Percentiles rank a stretch among this genome's conserved stretches.
phyloP scores from a whole-genome alignment of 2,888 invertebrate genomes.

The Lamellibrachia satsuma region DNA sequence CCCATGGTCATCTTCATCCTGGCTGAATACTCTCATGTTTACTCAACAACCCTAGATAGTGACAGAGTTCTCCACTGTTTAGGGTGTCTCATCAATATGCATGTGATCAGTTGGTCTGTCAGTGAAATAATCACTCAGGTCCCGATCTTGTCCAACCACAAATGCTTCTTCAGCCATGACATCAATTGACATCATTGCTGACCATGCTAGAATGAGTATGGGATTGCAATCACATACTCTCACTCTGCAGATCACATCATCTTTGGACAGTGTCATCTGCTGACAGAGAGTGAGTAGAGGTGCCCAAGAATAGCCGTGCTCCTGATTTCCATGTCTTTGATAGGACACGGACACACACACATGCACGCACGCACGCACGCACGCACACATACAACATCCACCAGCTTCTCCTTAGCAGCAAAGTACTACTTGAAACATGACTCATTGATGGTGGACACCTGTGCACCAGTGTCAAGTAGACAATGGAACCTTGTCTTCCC shows the following conservation, averaged over 20 bases:
- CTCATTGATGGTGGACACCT: slow-evolving; percentile 35
- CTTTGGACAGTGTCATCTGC: background rate
- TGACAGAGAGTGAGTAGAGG: background rate
- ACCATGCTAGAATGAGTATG: background rate
- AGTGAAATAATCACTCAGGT: too few species aligned
- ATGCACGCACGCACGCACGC: background rate
- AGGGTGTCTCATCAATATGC: too few species aligned
- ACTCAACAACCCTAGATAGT: background rate
- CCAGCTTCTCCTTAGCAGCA: slow-evolving; percentile 9
- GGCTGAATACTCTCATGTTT: slow-evolving; percentile 19
- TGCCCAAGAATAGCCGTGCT: slow-evolving; percentile 14
- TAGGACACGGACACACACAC: slow-evolving; percentile 17
- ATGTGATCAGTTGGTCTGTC: too few species aligned
- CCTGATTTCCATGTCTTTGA: background rate
- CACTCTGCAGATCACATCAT: background rate
- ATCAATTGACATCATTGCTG: background rate
- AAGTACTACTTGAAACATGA: slow-evolving; percentile 27
- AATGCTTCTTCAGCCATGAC: too few species aligned
- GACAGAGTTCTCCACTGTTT: background rate
- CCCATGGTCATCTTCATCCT: slow-evolving; percentile 25
- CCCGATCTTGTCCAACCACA: too few species aligned
- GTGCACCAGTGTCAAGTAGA: slow-evolving; percentile 35
- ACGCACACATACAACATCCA: slow-evolving; percentile 29
- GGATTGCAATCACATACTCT: background rate
- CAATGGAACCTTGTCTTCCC: slow-evolving; percentile 23